Percentiles rank a stretch among this genome's conserved stretches.
These are phyloP conservation scores for Bugulina stolonifera DNA, from an alignment of 2,888 invertebrate species.

Conservation along the genomic window DNA sequence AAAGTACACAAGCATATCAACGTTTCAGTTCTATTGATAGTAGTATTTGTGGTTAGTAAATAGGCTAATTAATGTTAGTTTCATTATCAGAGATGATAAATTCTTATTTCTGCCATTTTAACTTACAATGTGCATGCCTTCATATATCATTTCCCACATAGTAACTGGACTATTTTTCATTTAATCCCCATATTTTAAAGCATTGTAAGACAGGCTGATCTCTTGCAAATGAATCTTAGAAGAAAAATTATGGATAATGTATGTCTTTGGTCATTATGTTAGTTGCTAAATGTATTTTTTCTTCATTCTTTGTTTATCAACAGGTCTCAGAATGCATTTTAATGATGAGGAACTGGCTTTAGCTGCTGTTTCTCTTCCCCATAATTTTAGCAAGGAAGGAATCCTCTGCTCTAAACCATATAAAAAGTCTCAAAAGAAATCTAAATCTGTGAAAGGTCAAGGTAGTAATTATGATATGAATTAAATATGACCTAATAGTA, in stretches of 20 bases:
- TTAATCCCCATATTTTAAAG: too few relatives aligned
- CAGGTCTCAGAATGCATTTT: constrained; percentile 18
- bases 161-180: too few relatives aligned
- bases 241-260: too few relatives aligned
- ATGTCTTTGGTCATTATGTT: too few relatives aligned
- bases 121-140: too few relatives aligned
- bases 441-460: neutral
- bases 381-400: constrained; percentile 12
- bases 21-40: neutral
- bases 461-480: neutral
- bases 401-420: neutral
- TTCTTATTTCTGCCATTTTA: neutral
- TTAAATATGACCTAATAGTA: too few relatives aligned
- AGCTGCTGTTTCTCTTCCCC: neutral
- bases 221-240: too few relatives aligned
- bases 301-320: too few relatives aligned
- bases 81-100: neutral
- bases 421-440: constrained; percentile 3
- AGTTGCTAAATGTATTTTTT: too few relatives aligned
- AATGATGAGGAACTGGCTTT: constrained; percentile 13
- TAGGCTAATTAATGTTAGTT: neutral
- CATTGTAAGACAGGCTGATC: too few relatives aligned
- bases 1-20: too few relatives aligned
- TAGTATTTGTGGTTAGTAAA: neutral
- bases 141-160: too few relatives aligned